These are phyloP conservation scores for Antheraea yamamai DNA, from an alignment of 2,888 invertebrate genomes.

Conservation along the genomic window DNA sequence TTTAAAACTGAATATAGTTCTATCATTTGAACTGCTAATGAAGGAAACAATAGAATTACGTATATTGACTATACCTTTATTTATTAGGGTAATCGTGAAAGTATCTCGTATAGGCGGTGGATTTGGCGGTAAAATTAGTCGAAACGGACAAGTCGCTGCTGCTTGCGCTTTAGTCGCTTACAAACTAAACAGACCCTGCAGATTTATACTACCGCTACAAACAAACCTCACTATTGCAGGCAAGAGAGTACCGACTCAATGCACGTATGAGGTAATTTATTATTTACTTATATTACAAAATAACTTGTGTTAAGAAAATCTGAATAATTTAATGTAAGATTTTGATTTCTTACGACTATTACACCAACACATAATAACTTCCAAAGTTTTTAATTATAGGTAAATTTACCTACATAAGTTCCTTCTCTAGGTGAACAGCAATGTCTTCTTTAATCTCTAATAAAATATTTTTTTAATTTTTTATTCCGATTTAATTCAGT, in stretches of 20 bases:
- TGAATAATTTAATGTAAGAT: background rate
- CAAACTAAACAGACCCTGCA: conserved; percentile 79
- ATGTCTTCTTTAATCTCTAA: no score
- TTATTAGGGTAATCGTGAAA: conserved; percentile 78
- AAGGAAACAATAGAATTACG: background rate
- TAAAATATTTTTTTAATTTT: no score
- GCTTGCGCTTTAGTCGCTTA: conserved; percentile 84
- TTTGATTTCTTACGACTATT: no score
- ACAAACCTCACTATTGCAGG: conserved; percentile 84
- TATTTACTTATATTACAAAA: background rate
- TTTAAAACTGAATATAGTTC: no score
- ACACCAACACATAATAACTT: no score
- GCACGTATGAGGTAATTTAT: conserved; percentile 79
- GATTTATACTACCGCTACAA: conserved; percentile 83
- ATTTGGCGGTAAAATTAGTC: conserved; percentile 85
- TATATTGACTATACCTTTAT: background rate
- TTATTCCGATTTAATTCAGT: no score
- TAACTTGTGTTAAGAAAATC: background rate
- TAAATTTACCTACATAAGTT: no score
- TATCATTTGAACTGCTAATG: background rate
- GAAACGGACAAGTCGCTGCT: conserved; percentile 77
- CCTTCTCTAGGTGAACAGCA: no score
- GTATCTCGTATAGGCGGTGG: conserved; percentile 85
- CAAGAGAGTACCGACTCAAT: conserved; percentile 75
- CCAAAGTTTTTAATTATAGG: no score